Evolutionary conservation across 1,140 invertebrate genomes (phyloP), one percentile per base, ranked within the genome.

Genomic region (Drosophila ercepeae): DNA sequence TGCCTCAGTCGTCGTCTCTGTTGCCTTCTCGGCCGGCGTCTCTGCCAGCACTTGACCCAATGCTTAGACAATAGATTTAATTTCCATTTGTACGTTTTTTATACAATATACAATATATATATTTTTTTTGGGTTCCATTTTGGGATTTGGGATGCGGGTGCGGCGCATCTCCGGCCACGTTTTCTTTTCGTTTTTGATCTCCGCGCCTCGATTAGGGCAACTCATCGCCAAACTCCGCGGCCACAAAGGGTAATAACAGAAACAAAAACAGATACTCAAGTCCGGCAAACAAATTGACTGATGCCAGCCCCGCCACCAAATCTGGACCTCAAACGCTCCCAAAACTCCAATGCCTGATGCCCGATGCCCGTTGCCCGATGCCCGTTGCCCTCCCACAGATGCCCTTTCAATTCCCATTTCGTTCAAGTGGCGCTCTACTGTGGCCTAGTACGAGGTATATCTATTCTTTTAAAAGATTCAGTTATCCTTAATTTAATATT

Each of bases 41-140:
- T 64, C 72, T 59, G 81, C 75, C 82, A 86, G 82, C 82, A 88
- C 82, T 86, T 86, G 82, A 86, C 82, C 82, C 77, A 86, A 82
- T 78, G 82, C 64, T 53, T 42, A 74, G 70, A 86, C 82, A 86
- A 86, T 86, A 61, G 73, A 61, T 82, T 82, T 86, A 88, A 86
- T 86, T 86, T 86, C 64, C 42, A 49, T 44, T 72, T 83, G 75
- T 83, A 64, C 78, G 63, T 74, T 39, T 39, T 39, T 16, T 16
- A 14, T 39, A n/a, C n/a, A n/a, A n/a, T n/a, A n/a, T n/a, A n/a
- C n/a, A n/a, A n/a, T n/a, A 14, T 7, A 6, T 2, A 8, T 16
- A 7, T 34, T 34, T 34, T 39, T 39, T 39, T 6, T 11, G 4
- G 11, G 29, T n/a, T 32, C 83, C 59, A 58, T 57, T 68, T 63